Evolutionary conservation across 2,113 vertebrate species (phyloP), one percentile per base, ranked within the genome.

Genomic region (Odocoileus virginianus): DNA sequence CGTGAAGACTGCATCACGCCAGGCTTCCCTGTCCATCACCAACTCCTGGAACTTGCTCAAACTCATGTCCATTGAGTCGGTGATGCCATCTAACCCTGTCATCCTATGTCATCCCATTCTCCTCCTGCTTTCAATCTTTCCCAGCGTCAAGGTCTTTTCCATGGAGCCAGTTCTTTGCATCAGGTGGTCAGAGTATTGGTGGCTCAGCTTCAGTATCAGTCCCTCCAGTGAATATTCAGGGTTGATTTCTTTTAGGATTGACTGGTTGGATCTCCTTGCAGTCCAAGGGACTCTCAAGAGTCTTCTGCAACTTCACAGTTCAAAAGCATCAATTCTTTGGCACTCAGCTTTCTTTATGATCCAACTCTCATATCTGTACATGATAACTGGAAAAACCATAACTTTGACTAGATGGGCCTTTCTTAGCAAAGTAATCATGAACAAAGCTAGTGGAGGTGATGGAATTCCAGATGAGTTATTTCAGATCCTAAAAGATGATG

Each of bases 1-100:
- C 8, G 0, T 9, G 19, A 36, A 21, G 64, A 71, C 64, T 36
- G n/a, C 8, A 2, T 71, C n/a, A 36, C 2, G 2, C 17, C 17
- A 71, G 64, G 17, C 64, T 71, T 71, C 64, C n/a, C n/a, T 36
- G n/a, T 71, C 64, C 17, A 36, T 71, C 9, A 36, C 64, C n/a
- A 21, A 11, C 64, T 71, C 64, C 17, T 0, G 9, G 64, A 21
- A 17, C n/a, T 67, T 36, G 1, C n/a, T 67, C n/a, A 36, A 36
- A 67, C 2, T 21, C 8, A 11, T 67, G 64, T 67, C n/a, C 64
- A 21, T 21, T 11, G 64, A 36, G 8, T 67, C 0, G 4, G 0
- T 67, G 33, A 67, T 67, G 64, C 64, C 2, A 1, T n/a, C 16
- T 10, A 67, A 36, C 64, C 64, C 19, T 67, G 17, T 67, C 33